Evolutionary conservation across 2,113 vertebrate species (phyloP), one percentile per base, ranked within the genome.

Genomic region (Alethe diademata): DNA sequence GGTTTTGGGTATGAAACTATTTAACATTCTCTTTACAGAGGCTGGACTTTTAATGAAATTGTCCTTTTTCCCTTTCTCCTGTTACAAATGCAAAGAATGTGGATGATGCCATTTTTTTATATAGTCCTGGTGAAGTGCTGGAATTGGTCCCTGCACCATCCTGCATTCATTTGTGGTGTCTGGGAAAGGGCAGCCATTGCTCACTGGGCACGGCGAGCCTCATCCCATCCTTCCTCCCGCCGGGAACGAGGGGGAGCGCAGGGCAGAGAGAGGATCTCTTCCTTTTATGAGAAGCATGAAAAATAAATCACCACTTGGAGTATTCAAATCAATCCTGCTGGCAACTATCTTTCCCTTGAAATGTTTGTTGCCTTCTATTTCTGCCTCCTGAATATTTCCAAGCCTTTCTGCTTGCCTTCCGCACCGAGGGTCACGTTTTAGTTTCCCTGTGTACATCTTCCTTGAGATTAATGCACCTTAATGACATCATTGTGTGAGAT

Each of bases 261-360:
- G 53, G 29, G 66, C 31, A 51, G 23, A 15, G 43, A 86, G 58
- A 76, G 40, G 56, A 70, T 45, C 85, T 90, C 93, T 85, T 61
- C 93, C 92, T 88, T 96, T 97, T 95, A 96, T 95, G 97, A 97
- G 95, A 83, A 85, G 82, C 94, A 95, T 70, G 93, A 84, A 95
- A 95, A 97, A 97, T 97, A 96, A 96, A 97, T 97, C 97, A 97
- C 84, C 76, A 12, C 81, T 93, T 82, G 58, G 93, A 97, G 94
- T 93, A 96, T 97, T 97, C 97, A 96, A 80, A 95, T 97, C 97
- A 97, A 96, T 97, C 96, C 96, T 92, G 74, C 92, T 97, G 95
- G 97, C 96, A 97, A 97, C 95, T 95, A 91, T 96, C 96, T 96
- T 97, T 97, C 96, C 88, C 96, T 93, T 84, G 96, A 97, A 97